These are phyloP conservation scores for Habropoda laboriosa DNA, from an alignment of 1,140 invertebrate species.

Conservation along the genomic window DNA sequence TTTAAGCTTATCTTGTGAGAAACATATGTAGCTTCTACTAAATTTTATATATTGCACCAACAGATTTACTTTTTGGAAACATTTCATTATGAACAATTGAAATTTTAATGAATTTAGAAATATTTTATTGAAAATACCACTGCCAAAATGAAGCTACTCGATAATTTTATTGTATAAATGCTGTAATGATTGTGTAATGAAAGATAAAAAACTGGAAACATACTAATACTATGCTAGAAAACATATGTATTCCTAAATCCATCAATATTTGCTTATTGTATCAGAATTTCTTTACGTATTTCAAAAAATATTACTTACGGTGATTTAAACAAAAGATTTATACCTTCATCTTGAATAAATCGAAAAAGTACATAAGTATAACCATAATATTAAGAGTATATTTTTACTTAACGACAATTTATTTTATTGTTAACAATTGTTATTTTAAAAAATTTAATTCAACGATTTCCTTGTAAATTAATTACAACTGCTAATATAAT, in stretches of 20 bases:
- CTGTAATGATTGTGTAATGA: not conserved
- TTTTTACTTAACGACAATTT: not conserved
- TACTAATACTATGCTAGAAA: no score
- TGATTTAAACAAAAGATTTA: not conserved
- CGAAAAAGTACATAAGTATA: not conserved
- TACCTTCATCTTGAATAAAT: not conserved
- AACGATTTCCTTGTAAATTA: no score
- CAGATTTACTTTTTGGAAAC: not conserved
- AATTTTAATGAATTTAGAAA: conserved; percentile 8
- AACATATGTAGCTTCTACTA: no score
- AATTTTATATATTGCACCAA: not conserved
- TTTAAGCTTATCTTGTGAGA: not conserved
- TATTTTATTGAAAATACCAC: not conserved
- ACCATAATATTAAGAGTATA: not conserved
- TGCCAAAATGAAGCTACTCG: not conserved
- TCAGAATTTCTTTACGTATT: not conserved
- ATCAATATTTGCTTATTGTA: not conserved
- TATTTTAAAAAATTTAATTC: no score
- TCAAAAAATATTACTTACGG: not conserved
- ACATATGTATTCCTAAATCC: conserved; percentile 5
- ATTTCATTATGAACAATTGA: not conserved
- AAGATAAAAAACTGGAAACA: not conserved
- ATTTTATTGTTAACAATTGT: not conserved
- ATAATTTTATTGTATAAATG: not conserved
- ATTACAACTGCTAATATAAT: not conserved